Evolutionary conservation across 2,113 vertebrate genomes (phyloP).

Genomic region (Tor tambroides): DNA sequence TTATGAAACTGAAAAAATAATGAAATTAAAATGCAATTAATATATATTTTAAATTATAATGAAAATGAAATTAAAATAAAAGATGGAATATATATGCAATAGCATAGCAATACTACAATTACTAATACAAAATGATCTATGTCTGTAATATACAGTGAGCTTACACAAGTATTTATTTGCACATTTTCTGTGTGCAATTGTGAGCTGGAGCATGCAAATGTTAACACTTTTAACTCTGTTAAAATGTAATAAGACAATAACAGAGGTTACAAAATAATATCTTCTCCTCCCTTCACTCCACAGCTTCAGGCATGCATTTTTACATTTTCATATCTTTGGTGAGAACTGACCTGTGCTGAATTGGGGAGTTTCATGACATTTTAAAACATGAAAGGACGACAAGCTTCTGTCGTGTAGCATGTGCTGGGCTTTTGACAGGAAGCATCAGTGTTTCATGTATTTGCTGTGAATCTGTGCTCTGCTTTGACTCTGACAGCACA

Average conservation of each 20-base stretch:
- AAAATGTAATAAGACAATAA: neutral
- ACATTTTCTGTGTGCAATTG: neutral
- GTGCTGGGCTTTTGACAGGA: neutral
- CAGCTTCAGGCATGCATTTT: neutral
- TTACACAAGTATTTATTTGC: neutral
- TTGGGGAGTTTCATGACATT: neutral
- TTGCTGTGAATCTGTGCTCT: neutral
- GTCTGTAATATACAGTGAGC: neutral
- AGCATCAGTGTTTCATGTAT: neutral
- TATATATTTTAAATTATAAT: no score
- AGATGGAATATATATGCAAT: neutral
- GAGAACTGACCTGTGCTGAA: neutral
- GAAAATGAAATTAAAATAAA: no score
- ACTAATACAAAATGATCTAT: neutral
- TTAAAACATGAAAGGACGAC: constrained; percentile 9
- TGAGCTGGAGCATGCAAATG: neutral
- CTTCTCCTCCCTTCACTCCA: neutral
- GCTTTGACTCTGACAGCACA: neutral
- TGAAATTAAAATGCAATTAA: no score
- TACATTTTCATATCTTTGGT: neutral
- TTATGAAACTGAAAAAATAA: no score
- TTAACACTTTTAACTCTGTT: neutral
- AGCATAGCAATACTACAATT: neutral
- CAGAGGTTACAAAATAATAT: neutral
- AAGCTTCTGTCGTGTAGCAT: neutral